Evolutionary conservation across 2,888 invertebrate species (phyloP), one percentile per base, ranked within the genome.

Genomic region (Idaea straminata): DNA sequence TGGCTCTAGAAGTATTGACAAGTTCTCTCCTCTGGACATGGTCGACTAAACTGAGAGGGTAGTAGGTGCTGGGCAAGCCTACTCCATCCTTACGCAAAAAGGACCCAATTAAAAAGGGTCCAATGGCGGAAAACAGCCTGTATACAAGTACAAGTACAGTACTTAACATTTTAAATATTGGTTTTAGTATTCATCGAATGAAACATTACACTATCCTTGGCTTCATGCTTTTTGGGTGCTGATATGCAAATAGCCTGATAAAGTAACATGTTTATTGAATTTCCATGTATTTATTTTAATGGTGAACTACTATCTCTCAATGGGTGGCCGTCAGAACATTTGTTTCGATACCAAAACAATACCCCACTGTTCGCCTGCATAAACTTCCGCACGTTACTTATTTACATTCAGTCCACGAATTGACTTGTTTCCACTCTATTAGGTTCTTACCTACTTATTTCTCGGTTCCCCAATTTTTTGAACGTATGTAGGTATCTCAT

Each of bases 321-420:
- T 82, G 82, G 80, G 82, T 75, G 81, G 81, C 77, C 81, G 79
- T 73, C 75, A 73, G 72, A 79, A 82, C 82, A 82, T 79, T 83
- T 83, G 83, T 82, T 67, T 69, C 80, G 80, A 83, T 82, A 74
- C 72, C 73, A 76, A 69, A 80, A 85, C 84, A 84, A 84, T 84
- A 61, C 64, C 67, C 69, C 68, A 69, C 66, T 73, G 71, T 71
- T 47, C 7, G 10, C 47, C 47, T 25, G 25, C 25, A 13, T 47
- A 70, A 77, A 75, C 78, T 85, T 83, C 83, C 83, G 83, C 70
- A 72, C 72, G 64, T 66, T 70, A 72, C 75, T 76, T 81, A 87
- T 88, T 87, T 81, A 72, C 80, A 89, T 89, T 87, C 87, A 75
- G 77, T 80, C 79, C 87, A 83, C 80, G 83, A 62, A 78, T 78